Base-by-base conservation (phyloP, 2,113 vertebrate genomes). In the Bubo bubo region DNA sequence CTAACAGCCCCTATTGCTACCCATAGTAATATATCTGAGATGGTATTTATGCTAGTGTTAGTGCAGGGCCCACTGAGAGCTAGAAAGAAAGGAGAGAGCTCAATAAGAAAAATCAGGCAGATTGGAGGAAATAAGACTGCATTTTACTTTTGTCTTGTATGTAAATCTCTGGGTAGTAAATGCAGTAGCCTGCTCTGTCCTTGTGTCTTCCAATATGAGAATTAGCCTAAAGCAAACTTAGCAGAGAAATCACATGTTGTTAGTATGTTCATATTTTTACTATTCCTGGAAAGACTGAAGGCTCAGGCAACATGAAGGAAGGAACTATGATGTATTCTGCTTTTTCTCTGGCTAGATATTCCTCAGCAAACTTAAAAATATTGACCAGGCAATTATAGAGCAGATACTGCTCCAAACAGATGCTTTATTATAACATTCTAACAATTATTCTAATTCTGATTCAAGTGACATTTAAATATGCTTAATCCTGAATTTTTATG, bases 141-240 rank as follows among this genome's bases (percentile, higher is more conserved):
- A 8, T 50, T 68, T 58, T 41, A 39, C 73, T 84, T 75, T 34
- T 74, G 52, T 72, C 72, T 91, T 88, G 71, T 63, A 17, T 76
- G 64, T 80, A 96, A 95, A 93, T 88, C 41, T 63, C 80, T 89
- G 91, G 60, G 56, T 94, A 95, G 86, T 73, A 94, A 92, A 79
- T 63, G 59, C 85, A 77, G 74, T 52, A 73, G 93, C 83, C 79
- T 39, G 26, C 71, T 95, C 83, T 93, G 88, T 92, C 96, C 79
- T 35, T 97, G 86, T 97, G 77, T 96, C 93, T 97, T 86, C 68
- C 88, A 95, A 87, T 91, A 95, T 83, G 95, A 96, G 96, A 97
- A 97, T 95, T 97, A 96, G 97, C 97, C 98, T 96, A 96, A 67
- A 97, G 97, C 97, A 71, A 97, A 97, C 76, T 95, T 94, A 97